A percentile compares a stretch with the other conserved stretches of the same genome.
Conservation (phyloP, 2,797 vertebrate species). For the Telmatherina bonti region DNA sequence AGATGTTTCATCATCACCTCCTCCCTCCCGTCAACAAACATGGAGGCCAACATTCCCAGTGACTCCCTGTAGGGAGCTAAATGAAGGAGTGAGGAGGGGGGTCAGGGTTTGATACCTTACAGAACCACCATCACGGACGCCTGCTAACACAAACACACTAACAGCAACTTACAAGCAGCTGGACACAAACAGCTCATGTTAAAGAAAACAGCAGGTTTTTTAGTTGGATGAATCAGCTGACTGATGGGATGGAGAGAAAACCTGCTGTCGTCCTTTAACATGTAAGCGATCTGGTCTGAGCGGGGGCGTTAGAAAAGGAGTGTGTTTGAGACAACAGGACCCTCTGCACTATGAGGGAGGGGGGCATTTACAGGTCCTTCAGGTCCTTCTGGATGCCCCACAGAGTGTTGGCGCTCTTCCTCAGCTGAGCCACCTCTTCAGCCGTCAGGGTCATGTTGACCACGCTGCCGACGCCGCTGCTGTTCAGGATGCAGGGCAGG, state of each 20-base stretch:
- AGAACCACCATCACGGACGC: neutral
- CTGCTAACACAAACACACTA: conserved; percentile 22
- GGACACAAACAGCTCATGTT: neutral
- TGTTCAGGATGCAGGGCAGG: conserved; percentile 90
- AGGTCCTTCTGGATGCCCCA: conserved; percentile 97
- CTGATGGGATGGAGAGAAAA: neutral
- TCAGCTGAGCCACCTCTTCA: conserved; percentile 88
- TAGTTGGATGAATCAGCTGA: no score
- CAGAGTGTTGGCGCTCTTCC: conserved; percentile 91
- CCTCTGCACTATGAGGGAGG: no score
- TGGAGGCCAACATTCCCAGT: neutral
- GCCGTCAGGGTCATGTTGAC: conserved; percentile 95
- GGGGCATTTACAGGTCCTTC: conserved; percentile 86
- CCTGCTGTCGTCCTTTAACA: neutral
- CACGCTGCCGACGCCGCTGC: conserved; percentile 87
- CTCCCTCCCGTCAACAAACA: neutral
- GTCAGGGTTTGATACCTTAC: neutral
- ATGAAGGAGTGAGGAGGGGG: neutral
- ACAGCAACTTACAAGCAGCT: neutral
- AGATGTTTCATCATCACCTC: neutral
- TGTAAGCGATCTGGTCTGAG: neutral
- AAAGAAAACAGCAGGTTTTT: neutral
- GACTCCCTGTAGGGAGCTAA: neutral
- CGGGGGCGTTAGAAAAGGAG: conserved; percentile 21
- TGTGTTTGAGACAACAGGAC: conserved; percentile 23